Base-by-base conservation (phyloP, 2,888 invertebrate genomes). In the Xestia ashworthii region DNA sequence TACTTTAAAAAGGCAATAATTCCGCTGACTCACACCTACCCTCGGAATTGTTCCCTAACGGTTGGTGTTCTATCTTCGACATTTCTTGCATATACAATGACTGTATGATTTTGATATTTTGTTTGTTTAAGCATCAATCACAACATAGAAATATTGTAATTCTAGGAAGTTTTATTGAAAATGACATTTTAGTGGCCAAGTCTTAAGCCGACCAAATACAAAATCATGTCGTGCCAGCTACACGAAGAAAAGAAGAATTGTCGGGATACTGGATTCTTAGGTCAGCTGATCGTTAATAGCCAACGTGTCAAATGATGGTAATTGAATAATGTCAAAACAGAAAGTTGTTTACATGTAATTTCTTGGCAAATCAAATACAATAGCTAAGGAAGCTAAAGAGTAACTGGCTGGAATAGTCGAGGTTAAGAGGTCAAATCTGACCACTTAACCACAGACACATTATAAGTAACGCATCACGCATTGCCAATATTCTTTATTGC, bases 11-110 rank as follows among this genome's bases (percentile, higher is more conserved):
- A 94, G 92, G 92, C 93, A 93, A 93, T 92, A 90, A 94, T 94
- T 94, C 92, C 78, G 95, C 95, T 95, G 95, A 96, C 90, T 96
- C 96, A 96, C 91, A 90, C 88, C 91, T 91, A 92, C 94, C 94
- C 94, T 93, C 83, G 88, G 91, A 90, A 92, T 94, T 93, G 92
- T 93, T 93, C 92, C 88, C 88, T 90, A 82, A 82, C 91, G 91
- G 89, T 90, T 90, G 91, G 88, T 89, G 89, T 89, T 93, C 91
- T 92, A 90, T 93, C 93, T 93, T 91, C 86, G 87, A 88, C 65
- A 87, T 88, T 90, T 89, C 90, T 90, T 90, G 81, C 84, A 77
- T 85, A 85, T 85, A 84, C 80, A 66, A 77, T 81, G 87, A 83
- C 76, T 69, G 16, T 74, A 74, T 68, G 25, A 74, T 90, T 87